A percentile compares a stretch with the other conserved stretches of the same genome.
Conservation (phyloP, 1,140 invertebrate genomes). For the Campoletis sonorensis region DNA sequence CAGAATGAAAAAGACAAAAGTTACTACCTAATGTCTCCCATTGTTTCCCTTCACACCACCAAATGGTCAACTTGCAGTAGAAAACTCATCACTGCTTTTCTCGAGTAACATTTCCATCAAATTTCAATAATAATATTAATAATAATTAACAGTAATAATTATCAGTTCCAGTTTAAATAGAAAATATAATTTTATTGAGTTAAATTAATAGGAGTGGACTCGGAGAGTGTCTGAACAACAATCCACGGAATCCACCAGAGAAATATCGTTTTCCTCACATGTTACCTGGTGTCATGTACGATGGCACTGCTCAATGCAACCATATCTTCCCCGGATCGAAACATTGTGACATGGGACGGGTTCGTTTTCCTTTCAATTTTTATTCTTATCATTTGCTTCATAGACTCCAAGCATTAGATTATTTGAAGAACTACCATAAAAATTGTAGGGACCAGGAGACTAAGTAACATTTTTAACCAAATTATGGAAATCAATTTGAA, state of each 20-base stretch:
- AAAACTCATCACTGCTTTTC: slow-evolving; percentile 80
- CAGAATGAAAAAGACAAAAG: slow-evolving; percentile 68
- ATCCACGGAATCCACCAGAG: slow-evolving; percentile 77
- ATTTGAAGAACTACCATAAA: too few species aligned
- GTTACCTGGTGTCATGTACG: slow-evolving; percentile 84
- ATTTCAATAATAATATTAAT: not conserved
- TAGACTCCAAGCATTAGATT: too few species aligned
- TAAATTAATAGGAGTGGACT: slow-evolving; percentile 77
- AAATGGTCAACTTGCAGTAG: slow-evolving; percentile 83
- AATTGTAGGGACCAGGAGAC: too few species aligned
- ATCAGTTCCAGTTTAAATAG: slow-evolving; percentile 24
- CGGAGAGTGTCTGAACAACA: slow-evolving; percentile 82
- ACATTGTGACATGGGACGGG: slow-evolving; percentile 70
- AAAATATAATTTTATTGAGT: slow-evolving; percentile 8
- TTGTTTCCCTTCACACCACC: slow-evolving; percentile 78
- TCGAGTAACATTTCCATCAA: slow-evolving; percentile 77
- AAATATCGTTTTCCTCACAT: slow-evolving; percentile 77
- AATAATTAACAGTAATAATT: too few species aligned
- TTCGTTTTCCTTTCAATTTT: slow-evolving; percentile 33
- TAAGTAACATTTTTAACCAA: too few species aligned
- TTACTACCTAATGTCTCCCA: slow-evolving; percentile 82
- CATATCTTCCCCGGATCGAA: slow-evolving; percentile 70
- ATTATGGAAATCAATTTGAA: too few species aligned
- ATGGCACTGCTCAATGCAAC: slow-evolving; percentile 82
- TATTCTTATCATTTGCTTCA: not conserved